These are phyloP conservation scores for Heliconius aoede DNA, from an alignment of 2,888 invertebrate genomes.

Conservation along the genomic window DNA sequence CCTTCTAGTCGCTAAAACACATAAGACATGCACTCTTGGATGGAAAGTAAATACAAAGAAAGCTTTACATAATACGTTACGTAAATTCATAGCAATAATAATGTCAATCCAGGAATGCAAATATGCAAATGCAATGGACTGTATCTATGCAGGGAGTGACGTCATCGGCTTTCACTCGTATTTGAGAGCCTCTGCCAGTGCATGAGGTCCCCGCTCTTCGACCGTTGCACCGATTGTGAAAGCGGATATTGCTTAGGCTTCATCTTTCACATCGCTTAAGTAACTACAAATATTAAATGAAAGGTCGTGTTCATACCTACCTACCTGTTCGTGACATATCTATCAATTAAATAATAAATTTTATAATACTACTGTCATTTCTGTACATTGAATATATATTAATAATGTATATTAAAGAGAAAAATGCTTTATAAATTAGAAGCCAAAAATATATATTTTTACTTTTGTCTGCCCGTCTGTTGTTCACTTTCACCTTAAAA, in stretches of 20 bases:
- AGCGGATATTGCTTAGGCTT: constrained; percentile 58
- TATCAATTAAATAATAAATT: background rate
- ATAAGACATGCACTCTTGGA: background rate
- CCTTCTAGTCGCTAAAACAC: background rate
- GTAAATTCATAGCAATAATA: constrained; percentile 46
- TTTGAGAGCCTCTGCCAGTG: constrained; percentile 43
- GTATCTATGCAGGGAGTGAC: constrained; percentile 63
- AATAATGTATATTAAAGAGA: too few relatives aligned
- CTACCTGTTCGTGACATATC: background rate
- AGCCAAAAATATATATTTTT: too few relatives aligned
- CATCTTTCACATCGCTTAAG: constrained; percentile 46
- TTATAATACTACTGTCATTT: background rate
- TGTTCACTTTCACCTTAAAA: too few relatives aligned
- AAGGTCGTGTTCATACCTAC: background rate
- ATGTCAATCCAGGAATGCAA: constrained; percentile 38
- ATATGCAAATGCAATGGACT: constrained; percentile 46
- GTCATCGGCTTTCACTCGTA: constrained; percentile 74
- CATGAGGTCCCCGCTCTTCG: constrained; percentile 45
- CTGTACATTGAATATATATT: background rate
- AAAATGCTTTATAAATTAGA: too few relatives aligned
- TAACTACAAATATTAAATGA: constrained; percentile 32
- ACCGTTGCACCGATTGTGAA: constrained; percentile 68
- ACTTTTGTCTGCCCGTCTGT: too few relatives aligned
- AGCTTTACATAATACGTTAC: constrained; percentile 46
- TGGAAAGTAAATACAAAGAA: constrained; percentile 23